Conservation (phyloP, 1,140 invertebrate genomes). For the Rhagoletis zephyria region DNA sequence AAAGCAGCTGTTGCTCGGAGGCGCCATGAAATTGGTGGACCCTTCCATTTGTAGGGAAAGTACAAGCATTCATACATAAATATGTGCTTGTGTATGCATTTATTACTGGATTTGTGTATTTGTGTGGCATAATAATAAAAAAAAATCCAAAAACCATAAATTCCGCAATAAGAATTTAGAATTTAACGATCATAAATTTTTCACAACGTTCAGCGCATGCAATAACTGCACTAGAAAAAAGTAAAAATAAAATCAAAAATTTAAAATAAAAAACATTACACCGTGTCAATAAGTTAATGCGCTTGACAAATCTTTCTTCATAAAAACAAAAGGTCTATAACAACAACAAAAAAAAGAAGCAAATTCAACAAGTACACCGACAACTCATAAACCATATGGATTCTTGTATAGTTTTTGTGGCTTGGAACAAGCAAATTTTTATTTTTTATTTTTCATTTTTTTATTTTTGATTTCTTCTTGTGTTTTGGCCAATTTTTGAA, state of each 20-base stretch:
- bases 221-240: background rate
- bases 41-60: too few species aligned
- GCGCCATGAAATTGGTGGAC: too few species aligned
- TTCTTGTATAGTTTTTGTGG: background rate
- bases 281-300: slow-evolving; percentile 27
- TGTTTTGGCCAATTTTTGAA: slow-evolving; percentile 34
- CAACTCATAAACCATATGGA: background rate
- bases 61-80: too few species aligned
- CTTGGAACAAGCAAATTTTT: background rate
- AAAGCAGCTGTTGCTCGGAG: too few species aligned
- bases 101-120: background rate
- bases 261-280: background rate
- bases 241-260: background rate
- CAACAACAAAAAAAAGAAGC: too few species aligned
- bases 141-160: slow-evolving; percentile 21
- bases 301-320: background rate
- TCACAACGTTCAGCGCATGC: background rate
- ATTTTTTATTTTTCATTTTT: slow-evolving; percentile 13
- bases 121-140: background rate
- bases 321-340: background rate
- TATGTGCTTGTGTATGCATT: too few species aligned
- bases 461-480: background rate
- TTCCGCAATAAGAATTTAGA: background rate
- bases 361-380: background rate
- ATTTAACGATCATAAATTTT: slow-evolving; percentile 7